These are phyloP conservation scores for Chaenogobius annularis DNA, from an alignment of 2,113 vertebrate species.

Conservation along the genomic window DNA sequence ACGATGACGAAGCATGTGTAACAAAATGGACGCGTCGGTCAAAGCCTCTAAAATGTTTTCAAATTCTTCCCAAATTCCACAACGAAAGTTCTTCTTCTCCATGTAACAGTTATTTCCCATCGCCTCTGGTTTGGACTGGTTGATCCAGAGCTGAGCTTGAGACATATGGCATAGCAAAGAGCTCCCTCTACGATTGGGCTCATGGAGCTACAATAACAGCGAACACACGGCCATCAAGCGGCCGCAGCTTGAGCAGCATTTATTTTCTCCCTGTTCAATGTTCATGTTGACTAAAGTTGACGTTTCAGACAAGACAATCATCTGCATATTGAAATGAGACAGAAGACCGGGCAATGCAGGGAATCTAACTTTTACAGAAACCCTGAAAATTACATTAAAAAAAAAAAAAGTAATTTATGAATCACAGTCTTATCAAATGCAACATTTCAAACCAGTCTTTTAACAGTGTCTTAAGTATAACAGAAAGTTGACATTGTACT, in stretches of 20 bases:
- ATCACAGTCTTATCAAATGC: not conserved
- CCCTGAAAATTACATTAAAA: not conserved
- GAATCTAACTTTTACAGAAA: not conserved
- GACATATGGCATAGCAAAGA: conserved; percentile 74
- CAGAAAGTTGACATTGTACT: not conserved
- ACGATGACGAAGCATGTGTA: conserved; percentile 34
- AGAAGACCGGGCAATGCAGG: not conserved
- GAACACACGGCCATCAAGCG: conserved; percentile 21
- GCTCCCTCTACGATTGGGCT: conserved; percentile 92
- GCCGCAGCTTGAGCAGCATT: conserved; percentile 23
- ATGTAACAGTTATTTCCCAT: not conserved
- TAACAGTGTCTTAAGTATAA: no score
- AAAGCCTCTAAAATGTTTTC: not conserved
- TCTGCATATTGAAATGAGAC: not conserved
- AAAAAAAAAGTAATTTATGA: not conserved
- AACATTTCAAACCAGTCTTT: no score
- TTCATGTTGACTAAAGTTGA: not conserved
- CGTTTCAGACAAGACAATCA: not conserved
- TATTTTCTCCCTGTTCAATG: not conserved
- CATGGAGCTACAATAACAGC: conserved; percentile 77
- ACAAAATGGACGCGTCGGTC: conserved; percentile 10
- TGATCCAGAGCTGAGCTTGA: conserved; percentile 58
- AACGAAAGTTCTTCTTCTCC: not conserved
- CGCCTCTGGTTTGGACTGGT: conserved; percentile 57
- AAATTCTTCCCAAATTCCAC: not conserved